Evolutionary conservation across 2,113 vertebrate genomes (phyloP), one percentile per base, ranked within the genome.

Genomic region (Xyliphius kryptos): DNA sequence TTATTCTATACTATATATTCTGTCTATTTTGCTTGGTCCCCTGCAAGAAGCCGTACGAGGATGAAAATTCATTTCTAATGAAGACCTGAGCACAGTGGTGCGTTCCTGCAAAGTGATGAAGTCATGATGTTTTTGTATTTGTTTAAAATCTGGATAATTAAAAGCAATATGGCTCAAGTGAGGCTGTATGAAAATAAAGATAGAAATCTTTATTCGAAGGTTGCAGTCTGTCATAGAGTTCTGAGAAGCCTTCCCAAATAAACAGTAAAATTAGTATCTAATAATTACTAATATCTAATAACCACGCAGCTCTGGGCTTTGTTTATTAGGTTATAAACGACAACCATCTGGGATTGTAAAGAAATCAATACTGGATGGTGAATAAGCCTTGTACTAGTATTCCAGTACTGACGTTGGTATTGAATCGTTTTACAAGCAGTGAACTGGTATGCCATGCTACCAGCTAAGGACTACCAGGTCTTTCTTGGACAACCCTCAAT

Each of bases 81-180:
- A n/a, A n/a, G n/a, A n/a, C n/a, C n/a, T n/a, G n/a, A n/a, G n/a
- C n/a, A n/a, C n/a, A n/a, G n/a, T n/a, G n/a, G n/a, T n/a, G n/a
- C n/a, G n/a, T n/a, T n/a, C n/a, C n/a, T n/a, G n/a, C n/a, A n/a
- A n/a, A n/a, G n/a, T n/a, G n/a, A n/a, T n/a, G n/a, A n/a, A n/a
- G n/a, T n/a, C n/a, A n/a, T n/a, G n/a, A n/a, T n/a, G n/a, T n/a
- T n/a, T n/a, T n/a, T n/a, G n/a, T n/a, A n/a, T n/a, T n/a, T n/a
- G n/a, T n/a, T n/a, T n/a, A n/a, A n/a, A n/a, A n/a, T n/a, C n/a
- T n/a, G n/a, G n/a, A n/a, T n/a, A n/a, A n/a, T n/a, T n/a, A n/a
- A 14, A 21, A 10, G 17, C 21, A 66, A n/a, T 58, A 17, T 55
- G 16, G 64, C 49, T 58, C 52, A n/a, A 2, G 53, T 56, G 37